These are phyloP conservation scores for Hypocryptadius cinnamomeus DNA, from an alignment of 2,113 vertebrate species.

Conservation along the genomic window DNA sequence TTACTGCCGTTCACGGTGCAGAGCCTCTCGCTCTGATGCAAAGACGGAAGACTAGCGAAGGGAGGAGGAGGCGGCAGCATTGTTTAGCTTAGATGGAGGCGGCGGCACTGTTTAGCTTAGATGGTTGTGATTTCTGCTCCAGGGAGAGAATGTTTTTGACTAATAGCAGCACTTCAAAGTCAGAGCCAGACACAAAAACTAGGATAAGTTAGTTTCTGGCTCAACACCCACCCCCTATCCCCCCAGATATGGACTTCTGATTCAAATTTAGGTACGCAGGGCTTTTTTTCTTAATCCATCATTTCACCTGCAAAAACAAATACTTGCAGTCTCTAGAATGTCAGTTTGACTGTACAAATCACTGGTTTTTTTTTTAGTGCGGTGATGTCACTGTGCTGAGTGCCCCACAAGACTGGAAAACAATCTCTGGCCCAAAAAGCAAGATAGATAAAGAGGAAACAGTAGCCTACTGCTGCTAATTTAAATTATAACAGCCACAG, in stretches of 20 bases:
- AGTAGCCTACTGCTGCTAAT: not conserved
- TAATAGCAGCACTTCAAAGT: not conserved
- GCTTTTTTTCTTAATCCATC: not conserved
- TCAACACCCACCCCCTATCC: not conserved
- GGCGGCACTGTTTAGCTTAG: not conserved
- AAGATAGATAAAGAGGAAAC: not conserved
- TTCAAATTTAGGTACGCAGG: not conserved
- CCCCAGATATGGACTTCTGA: not conserved
- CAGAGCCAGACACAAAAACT: not conserved
- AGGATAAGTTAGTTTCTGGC: not conserved
- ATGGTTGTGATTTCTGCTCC: not conserved
- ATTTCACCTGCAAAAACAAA: not conserved
- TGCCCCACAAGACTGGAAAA: not conserved
- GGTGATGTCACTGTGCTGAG: not conserved
- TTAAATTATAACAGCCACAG: not conserved
- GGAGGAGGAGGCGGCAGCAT: not conserved
- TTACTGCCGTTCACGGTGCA: slow-evolving; percentile 48
- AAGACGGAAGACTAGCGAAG: not conserved
- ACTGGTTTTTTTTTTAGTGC: not conserved
- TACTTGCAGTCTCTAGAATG: not conserved
- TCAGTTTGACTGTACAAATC: not conserved
- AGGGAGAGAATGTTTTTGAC: not conserved
- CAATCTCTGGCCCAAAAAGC: not conserved
- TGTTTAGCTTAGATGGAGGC: not conserved
- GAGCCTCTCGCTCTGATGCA: not conserved